Evolutionary conservation across 2,888 invertebrate species (phyloP).

Genomic region (Sipha maydis): DNA sequence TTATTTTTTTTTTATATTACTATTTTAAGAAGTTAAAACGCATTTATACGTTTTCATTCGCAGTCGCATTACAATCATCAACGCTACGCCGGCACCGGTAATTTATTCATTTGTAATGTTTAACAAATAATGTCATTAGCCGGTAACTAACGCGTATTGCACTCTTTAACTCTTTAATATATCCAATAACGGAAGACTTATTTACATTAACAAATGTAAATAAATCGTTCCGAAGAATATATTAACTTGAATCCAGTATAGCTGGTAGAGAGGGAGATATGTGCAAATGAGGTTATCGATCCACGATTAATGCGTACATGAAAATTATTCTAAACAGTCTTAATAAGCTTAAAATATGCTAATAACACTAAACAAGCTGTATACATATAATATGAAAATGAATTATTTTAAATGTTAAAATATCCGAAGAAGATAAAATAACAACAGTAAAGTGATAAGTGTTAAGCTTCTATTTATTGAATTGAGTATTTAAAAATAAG

Average conservation of each 20-base stretch:
- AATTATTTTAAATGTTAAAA: too few relatives aligned
- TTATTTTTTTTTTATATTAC: too few relatives aligned
- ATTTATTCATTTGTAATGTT: background rate
- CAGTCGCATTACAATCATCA: background rate
- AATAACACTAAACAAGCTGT: slow-evolving; percentile 31
- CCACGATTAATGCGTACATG: background rate
- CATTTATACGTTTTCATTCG: background rate
- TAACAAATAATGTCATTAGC: background rate
- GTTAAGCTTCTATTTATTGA: too few relatives aligned
- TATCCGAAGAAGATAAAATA: too few relatives aligned
- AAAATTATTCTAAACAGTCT: background rate
- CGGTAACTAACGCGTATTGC: background rate
- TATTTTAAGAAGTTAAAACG: too few relatives aligned
- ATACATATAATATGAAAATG: too few relatives aligned
- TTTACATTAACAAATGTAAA: background rate
- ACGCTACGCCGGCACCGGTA: background rate
- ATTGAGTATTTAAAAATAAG: too few relatives aligned
- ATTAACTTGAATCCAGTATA: background rate
- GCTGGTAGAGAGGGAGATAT: background rate
- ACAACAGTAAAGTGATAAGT: too few relatives aligned
- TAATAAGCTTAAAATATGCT: slow-evolving; percentile 37
- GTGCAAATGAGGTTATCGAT: slow-evolving; percentile 9
- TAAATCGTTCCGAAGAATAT: background rate
- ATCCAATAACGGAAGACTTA: slow-evolving; percentile 1
- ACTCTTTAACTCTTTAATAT: background rate